phyloP scores from a whole-genome alignment of 2,797 vertebrate genomes.

The Cyclura pinguis region DNA sequence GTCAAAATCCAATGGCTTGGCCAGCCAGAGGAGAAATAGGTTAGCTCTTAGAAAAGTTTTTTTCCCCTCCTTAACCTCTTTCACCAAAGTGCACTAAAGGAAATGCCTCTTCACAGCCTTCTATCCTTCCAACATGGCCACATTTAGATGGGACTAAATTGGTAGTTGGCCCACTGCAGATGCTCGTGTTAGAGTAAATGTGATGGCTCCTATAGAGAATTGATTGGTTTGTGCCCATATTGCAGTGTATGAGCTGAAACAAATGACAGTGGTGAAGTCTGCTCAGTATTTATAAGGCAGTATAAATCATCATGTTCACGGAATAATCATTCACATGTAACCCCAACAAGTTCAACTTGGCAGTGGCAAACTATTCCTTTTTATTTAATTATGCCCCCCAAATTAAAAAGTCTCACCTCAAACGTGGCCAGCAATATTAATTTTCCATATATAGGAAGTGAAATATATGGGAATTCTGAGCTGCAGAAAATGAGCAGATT shows the following conservation, averaged over 20 bases:
- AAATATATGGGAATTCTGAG: constrained; percentile 59
- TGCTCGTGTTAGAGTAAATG: background rate
- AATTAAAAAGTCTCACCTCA: constrained; percentile 65
- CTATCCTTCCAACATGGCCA: background rate
- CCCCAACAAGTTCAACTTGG: constrained; percentile 56
- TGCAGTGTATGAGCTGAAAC: background rate
- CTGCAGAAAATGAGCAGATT: constrained; percentile 47
- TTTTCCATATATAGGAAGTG: constrained; percentile 53
- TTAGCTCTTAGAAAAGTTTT: background rate
- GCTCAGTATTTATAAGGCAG: constrained; percentile 9
- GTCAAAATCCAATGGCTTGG: background rate
- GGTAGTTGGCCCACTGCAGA: background rate
- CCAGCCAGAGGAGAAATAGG: background rate
- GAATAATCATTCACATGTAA: constrained; percentile 60
- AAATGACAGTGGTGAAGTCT: background rate
- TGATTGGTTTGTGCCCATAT: background rate
- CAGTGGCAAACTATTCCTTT: constrained; percentile 61
- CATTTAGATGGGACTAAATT: background rate
- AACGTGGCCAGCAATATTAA: constrained; percentile 58
- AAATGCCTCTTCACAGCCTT: background rate
- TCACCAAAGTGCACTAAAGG: background rate
- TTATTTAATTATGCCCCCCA: constrained; percentile 64
- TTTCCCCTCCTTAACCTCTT: background rate
- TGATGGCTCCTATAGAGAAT: background rate
- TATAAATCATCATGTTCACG: background rate